Base-by-base conservation (phyloP, 1,140 invertebrate genomes). In the Achroia grisella region DNA sequence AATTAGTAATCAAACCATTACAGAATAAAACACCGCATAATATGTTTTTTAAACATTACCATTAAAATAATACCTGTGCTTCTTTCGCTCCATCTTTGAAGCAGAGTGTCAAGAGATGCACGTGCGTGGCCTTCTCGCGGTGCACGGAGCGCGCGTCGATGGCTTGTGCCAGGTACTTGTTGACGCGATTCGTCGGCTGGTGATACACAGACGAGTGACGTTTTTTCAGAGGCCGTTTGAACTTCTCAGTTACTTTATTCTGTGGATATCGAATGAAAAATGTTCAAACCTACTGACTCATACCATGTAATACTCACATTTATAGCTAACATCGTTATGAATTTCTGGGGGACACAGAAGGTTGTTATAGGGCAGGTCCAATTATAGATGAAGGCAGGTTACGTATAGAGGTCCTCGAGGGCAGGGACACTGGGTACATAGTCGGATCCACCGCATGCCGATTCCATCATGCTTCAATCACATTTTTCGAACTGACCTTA, bases 141-240 rank as follows among this genome's bases (percentile, higher is more conserved):
- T 97, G 94, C 27, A 97, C 93, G 75, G 93, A 94, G 39, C 95
- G 87, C n/a, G 95, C 95, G 63, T 95, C 94, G 55, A 97, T 96
- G 1, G 95, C 95, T 86, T 96, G 94, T 36, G 93, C 92, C 48
- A 97, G 88, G 83, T 95, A 97, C 76, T 96, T 96, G 88, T 97
- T 97, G 14, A 96, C 94, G 54, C 95, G 89, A 81, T 96, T 95
- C 10, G 91, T 93, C 11, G 94, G 93, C 73, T 93, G 92, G 80
- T 94, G 93, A 73, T 94, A 93, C n/a, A 94, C 91, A 65, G 91
- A 93, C 32, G 93, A 93, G 79, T 93, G 92, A 52, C 94, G 89
- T 85, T 96, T 95, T 86, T 95, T 95, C 78, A 96, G 92, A 0
- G 94, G 94, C 59, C 94, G 89, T 77, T 95, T 93, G 56, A 95